Percentiles rank a stretch among this genome's conserved stretches.
Evolutionary conservation across 2,113 vertebrate genomes (phyloP).

Genomic region (Saccopteryx bilineata): DNA sequence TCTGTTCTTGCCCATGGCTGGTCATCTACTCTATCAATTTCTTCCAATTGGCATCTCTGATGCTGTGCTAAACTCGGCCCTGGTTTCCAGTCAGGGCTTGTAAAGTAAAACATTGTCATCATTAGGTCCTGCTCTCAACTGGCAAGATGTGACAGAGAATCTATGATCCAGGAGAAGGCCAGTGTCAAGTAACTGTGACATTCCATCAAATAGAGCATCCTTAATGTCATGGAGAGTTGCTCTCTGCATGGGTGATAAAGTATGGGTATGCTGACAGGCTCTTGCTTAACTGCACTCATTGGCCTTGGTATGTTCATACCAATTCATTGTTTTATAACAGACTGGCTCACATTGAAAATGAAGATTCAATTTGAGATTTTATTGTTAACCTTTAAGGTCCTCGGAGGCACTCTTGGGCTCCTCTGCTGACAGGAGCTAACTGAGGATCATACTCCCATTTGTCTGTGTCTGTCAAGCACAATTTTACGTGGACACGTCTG

Average conservation of each 20-base stretch:
- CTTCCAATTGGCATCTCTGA: conserved; percentile 74
- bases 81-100: conserved; percentile 79
- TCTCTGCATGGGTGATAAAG: conserved; percentile 90
- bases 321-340: conserved; percentile 90
- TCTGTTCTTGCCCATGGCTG: conserved; percentile 65
- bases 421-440: conserved; percentile 80
- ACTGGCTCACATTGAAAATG: conserved; percentile 89
- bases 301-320: conserved; percentile 89
- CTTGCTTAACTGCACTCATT: conserved; percentile 87
- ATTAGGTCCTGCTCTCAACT: conserved; percentile 86
- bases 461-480: conserved; percentile 85
- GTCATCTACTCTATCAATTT: conserved; percentile 77
- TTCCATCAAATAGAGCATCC: conserved; percentile 89
- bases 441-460: conserved; percentile 89
- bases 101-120: conserved; percentile 84
- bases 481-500: conserved; percentile 73
- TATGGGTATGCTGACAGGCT: conserved; percentile 87
- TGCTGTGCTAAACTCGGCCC: conserved; percentile 60
- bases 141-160: conserved; percentile 88
- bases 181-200: conserved; percentile 91
- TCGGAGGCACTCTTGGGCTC: conserved; percentile 87
- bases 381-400: conserved; percentile 91
- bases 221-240: conserved; percentile 90
- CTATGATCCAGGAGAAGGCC: conserved; percentile 87
- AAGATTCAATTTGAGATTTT: conserved; percentile 90